A percentile compares a stretch with the other conserved stretches of the same genome.
These are phyloP conservation scores for Nesoenas mayeri DNA, from an alignment of 2,113 vertebrate genomes.

Conservation along the genomic window DNA sequence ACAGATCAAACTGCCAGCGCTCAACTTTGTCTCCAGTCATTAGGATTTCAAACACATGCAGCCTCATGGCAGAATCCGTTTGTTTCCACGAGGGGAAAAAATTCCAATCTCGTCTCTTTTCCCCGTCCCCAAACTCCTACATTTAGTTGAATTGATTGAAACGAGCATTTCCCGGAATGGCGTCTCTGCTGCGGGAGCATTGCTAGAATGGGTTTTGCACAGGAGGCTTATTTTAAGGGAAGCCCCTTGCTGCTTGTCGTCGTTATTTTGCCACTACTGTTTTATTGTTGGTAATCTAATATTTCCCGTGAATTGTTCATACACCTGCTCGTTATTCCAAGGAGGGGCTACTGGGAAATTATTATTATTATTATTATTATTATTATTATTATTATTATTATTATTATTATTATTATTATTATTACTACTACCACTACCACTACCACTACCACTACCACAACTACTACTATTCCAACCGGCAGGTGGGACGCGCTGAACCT, in stretches of 20 bases:
- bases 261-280: background rate
- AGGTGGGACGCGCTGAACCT: background rate
- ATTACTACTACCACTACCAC: no score
- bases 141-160: background rate
- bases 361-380: no score
- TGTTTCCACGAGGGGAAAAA: background rate
- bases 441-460: no score
- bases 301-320: background rate
- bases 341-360: background rate
- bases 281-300: background rate
- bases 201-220: background rate
- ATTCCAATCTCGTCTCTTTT: background rate
- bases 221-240: background rate
- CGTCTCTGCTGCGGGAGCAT: background rate
- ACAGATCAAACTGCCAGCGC: slow-evolving; percentile 54
- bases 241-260: background rate
- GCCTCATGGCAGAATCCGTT: slow-evolving; percentile 1
- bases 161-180: background rate
- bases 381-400: no score
- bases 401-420: no score
- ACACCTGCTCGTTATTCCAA: background rate
- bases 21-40: slow-evolving; percentile 47
- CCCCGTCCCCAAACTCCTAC: background rate
- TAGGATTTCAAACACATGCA: background rate
- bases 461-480: background rate